A percentile compares a stretch with the other conserved stretches of the same genome.
These are phyloP conservation scores for Sepiola atlantica DNA, from an alignment of 2,888 invertebrate species.

Conservation along the genomic window DNA sequence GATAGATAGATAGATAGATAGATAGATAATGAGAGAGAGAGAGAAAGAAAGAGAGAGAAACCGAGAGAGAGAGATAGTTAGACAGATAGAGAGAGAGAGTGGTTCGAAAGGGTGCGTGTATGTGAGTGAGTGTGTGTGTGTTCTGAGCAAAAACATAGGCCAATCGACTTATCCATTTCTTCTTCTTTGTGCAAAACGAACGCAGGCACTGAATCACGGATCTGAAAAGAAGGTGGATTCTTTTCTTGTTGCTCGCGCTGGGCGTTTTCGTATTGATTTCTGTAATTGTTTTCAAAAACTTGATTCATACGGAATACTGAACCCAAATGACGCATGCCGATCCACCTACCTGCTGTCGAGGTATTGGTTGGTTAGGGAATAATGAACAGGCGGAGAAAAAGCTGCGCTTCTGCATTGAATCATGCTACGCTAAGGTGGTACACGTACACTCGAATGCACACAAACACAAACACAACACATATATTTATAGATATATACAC, in stretches of 20 bases:
- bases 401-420: neutral
- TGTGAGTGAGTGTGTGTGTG: no score
- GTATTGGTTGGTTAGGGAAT: neutral
- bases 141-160: neutral
- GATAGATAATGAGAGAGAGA: no score
- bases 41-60: no score
- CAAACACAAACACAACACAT: neutral
- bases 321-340: neutral
- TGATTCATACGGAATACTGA: neutral
- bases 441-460: neutral
- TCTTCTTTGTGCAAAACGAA: neutral
- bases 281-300: neutral
- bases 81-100: no score
- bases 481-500: neutral
- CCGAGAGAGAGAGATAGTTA: no score
- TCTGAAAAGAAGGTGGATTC: neutral
- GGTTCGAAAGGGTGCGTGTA: no score
- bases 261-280: neutral
- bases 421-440: neutral
- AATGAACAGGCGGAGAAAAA: neutral
- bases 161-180: neutral
- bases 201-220: neutral
- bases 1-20: no score
- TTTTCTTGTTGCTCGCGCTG: neutral
- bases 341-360: conserved; percentile 10